Conservation (phyloP, 2,797 vertebrate species). For the Jordanella pulchra region DNA sequence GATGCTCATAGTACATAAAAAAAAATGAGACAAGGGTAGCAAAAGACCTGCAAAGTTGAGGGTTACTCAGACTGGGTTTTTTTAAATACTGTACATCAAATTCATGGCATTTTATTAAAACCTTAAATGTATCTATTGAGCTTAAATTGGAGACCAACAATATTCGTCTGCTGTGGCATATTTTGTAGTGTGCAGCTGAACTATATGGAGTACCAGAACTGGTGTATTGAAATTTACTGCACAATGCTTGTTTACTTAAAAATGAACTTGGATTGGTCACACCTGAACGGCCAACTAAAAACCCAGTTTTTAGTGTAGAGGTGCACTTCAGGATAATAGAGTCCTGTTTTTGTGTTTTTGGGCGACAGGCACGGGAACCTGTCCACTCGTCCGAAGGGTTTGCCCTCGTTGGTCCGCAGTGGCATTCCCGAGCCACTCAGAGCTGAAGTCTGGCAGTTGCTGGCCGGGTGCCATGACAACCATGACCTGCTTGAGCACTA, state of each 20-base stretch:
- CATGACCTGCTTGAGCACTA: constrained; percentile 91
- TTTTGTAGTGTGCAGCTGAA: background rate
- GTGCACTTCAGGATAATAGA: constrained; percentile 16
- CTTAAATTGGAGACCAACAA: background rate
- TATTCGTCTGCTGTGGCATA: background rate
- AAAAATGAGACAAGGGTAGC: too few species aligned
- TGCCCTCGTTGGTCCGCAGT: constrained; percentile 87
- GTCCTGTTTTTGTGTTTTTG: constrained; percentile 22
- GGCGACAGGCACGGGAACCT: constrained; percentile 90
- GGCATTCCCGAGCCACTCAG: constrained; percentile 94
- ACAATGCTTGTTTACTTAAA: background rate
- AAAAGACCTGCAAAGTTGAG: too few species aligned
- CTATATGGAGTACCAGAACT: background rate
- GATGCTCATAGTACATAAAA: too few species aligned
- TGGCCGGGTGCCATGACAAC: constrained; percentile 94
- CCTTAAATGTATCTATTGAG: background rate
- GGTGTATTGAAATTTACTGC: background rate
- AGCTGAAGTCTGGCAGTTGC: constrained; percentile 97
- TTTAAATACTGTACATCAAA: background rate
- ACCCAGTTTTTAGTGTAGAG: background rate
- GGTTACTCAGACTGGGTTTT: too few species aligned
- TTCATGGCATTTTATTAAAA: background rate
- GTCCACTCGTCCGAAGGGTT: constrained; percentile 87
- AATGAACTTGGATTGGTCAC: background rate
- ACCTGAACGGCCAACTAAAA: background rate